A percentile compares a stretch with the other conserved stretches of the same genome.
Evolutionary conservation across 2,797 vertebrate genomes (phyloP).

Genomic region (Aythya fuligula): DNA sequence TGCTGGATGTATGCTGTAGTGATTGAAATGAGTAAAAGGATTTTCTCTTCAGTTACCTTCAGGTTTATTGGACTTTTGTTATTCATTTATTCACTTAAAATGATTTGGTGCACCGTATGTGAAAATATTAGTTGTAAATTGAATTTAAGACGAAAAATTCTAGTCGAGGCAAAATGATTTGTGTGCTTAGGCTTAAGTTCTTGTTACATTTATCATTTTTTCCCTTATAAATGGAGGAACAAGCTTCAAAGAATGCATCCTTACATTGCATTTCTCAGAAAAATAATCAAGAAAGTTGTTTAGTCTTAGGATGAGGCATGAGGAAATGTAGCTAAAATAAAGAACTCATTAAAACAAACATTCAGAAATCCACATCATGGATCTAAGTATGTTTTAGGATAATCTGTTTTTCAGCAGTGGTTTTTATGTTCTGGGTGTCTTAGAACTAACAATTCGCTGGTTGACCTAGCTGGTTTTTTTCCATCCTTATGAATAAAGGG

Average conservation of each 20-base stretch:
- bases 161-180: background rate
- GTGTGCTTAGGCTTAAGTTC: background rate
- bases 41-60: background rate
- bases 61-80: background rate
- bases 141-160: background rate
- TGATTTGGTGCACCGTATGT: background rate
- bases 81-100: background rate
- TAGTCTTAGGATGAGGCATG: background rate
- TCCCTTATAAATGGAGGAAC: background rate
- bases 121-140: background rate
- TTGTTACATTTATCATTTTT: background rate
- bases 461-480: background rate
- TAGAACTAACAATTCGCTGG: background rate
- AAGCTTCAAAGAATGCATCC: background rate
- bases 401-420: background rate
- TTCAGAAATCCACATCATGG: accelerated
- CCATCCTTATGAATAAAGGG: background rate
- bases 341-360: background rate
- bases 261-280: background rate
- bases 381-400: background rate
- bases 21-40: background rate
- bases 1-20: background rate
- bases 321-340: background rate
- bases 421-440: background rate
- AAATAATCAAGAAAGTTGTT: background rate